These are phyloP conservation scores for Pantala flavescens DNA, from an alignment of 1,140 invertebrate species.

Conservation along the genomic window DNA sequence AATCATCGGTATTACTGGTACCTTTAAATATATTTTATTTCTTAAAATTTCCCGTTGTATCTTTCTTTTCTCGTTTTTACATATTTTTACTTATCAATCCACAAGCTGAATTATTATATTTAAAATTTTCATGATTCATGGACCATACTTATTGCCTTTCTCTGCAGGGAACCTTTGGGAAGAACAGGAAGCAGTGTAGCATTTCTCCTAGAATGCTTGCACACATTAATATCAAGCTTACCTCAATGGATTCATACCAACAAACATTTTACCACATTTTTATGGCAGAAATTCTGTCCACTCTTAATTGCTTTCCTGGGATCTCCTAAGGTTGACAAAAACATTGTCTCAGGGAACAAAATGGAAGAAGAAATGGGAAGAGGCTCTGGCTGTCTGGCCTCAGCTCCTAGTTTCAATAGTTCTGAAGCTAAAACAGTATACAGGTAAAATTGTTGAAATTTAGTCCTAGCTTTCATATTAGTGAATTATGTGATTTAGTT, in stretches of 20 bases:
- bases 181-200: constrained; percentile 43
- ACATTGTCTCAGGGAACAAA: constrained; percentile 52
- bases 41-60: too few relatives aligned
- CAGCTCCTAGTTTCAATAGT: constrained; percentile 61
- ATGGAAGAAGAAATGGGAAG: constrained; percentile 45
- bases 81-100: too few relatives aligned
- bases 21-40: too few relatives aligned
- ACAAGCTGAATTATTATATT: too few relatives aligned
- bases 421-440: constrained; percentile 77
- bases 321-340: constrained; percentile 62
- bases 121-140: too few relatives aligned
- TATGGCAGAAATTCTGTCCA: constrained; percentile 88
- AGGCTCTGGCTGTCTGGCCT: constrained; percentile 58
- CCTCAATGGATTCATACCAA: constrained; percentile 70
- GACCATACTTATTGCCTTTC: too few relatives aligned
- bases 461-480: neutral
- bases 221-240: constrained; percentile 71
- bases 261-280: constrained; percentile 69
- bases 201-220: constrained; percentile 75
- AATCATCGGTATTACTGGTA: too few relatives aligned
- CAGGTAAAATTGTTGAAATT: constrained; percentile 43
- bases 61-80: too few relatives aligned
- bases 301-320: constrained; percentile 76
- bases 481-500: too few relatives aligned
- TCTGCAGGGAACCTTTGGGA: neutral